A percentile compares a stretch with the other conserved stretches of the same genome.
phyloP scores from a whole-genome alignment of 2,888 invertebrate genomes.

The Mycalesis mineus region DNA sequence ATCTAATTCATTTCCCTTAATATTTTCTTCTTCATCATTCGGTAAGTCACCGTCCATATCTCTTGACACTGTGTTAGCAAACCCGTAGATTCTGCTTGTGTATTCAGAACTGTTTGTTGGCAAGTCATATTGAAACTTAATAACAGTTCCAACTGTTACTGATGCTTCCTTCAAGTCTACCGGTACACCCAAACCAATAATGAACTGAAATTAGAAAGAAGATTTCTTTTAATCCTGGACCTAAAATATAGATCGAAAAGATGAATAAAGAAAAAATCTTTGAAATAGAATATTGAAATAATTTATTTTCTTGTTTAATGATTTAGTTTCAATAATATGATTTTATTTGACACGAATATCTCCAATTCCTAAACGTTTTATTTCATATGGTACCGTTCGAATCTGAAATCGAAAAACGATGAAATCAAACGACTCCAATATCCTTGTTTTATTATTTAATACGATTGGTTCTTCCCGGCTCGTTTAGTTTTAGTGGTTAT shows the following conservation, averaged over 20 bases:
- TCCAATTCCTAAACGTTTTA: neutral
- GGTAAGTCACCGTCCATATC: slow-evolving; percentile 52
- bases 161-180: slow-evolving; percentile 80
- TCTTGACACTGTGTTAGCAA: slow-evolving; percentile 61
- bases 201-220: slow-evolving; percentile 71
- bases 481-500: slow-evolving; percentile 28
- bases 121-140: slow-evolving; percentile 82
- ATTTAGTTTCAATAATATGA: neutral
- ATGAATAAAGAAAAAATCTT: neutral
- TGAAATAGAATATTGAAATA: too few relatives aligned
- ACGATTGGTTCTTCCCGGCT: slow-evolving; percentile 25
- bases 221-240: too few relatives aligned
- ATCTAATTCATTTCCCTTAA: slow-evolving; percentile 31
- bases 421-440: slow-evolving; percentile 24
- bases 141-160: slow-evolving; percentile 81
- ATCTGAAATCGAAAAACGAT: slow-evolving; percentile 28
- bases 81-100: slow-evolving; percentile 72
- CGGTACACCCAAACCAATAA: slow-evolving; percentile 82
- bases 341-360: neutral
- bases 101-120: slow-evolving; percentile 81
- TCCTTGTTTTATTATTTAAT: slow-evolving; percentile 29
- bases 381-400: slow-evolving; percentile 1
- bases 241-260: too few relatives aligned
- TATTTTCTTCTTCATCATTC: slow-evolving; percentile 31
- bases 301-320: too few relatives aligned